Conservation (phyloP, 2,113 vertebrate species). For the Microtus montanus region DNA sequence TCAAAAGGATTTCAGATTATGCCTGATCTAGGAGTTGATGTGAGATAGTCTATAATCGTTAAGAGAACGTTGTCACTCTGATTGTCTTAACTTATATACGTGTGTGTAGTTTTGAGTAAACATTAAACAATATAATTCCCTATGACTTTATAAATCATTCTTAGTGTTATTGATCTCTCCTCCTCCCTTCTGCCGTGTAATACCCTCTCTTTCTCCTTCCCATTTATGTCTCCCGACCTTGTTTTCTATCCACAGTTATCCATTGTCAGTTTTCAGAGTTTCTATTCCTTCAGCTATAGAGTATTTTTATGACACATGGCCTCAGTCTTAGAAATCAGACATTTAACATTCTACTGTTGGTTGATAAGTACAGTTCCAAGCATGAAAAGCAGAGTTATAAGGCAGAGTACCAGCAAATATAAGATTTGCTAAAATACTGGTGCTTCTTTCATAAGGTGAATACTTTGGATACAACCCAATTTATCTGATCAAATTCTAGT, state of each 20-base stretch:
- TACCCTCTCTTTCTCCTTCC: neutral
- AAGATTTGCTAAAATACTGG: neutral
- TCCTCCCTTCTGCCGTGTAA: neutral
- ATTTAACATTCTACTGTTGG: neutral
- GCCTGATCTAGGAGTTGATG: neutral
- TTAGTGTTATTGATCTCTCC: neutral
- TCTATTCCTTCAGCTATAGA: neutral
- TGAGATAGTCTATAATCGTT: neutral
- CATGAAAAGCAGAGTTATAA: neutral
- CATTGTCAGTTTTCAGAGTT: neutral
- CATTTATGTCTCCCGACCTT: neutral
- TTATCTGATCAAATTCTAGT: neutral
- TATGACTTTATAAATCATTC: no score
- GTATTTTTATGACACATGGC: rapidly evolving
- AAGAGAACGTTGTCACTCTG: neutral
- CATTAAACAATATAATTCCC: neutral
- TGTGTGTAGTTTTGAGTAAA: neutral
- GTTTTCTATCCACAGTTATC: no score
- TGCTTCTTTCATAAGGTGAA: neutral
- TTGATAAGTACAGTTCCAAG: neutral
- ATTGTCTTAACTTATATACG: neutral
- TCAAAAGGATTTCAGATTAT: neutral
- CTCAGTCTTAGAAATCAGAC: neutral
- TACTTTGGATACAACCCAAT: neutral
- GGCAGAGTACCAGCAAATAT: neutral